A percentile compares a stretch with the other conserved stretches of the same genome.
Conservation (phyloP, 2,797 vertebrate species). For the Garrulus glandarius region DNA sequence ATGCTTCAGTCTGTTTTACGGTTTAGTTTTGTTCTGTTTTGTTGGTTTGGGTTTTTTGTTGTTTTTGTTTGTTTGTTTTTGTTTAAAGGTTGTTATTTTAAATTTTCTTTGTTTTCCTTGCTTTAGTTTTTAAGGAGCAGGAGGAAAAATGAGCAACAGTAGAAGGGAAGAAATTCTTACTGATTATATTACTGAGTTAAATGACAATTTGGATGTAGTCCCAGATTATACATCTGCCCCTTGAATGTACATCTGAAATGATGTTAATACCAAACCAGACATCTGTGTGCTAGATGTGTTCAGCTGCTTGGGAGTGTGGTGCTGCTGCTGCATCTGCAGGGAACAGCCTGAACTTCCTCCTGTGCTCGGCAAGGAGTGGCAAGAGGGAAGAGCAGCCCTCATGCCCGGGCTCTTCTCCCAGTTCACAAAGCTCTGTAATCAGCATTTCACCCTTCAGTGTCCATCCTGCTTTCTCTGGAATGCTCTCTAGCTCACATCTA, state of each 20-base stretch:
- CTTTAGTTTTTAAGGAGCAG: background rate
- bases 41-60: background rate
- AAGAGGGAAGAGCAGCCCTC: background rate
- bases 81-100: background rate
- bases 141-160: background rate
- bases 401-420: fast-evolving
- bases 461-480: background rate
- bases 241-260: constrained; percentile 51
- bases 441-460: background rate
- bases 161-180: background rate
- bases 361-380: background rate
- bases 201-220: constrained; percentile 31
- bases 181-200: background rate
- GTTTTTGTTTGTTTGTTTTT: background rate
- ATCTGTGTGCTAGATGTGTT: constrained; percentile 1
- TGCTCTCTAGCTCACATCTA: background rate
- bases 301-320: background rate
- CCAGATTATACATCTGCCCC: constrained; percentile 16
- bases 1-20: background rate
- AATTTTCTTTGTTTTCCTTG: background rate
- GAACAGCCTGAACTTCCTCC: background rate
- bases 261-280: constrained; percentile 20
- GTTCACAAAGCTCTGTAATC: background rate
- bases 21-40: background rate
- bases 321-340: constrained; percentile 1